Conservation (phyloP, 2,888 invertebrate genomes). For the Anaspis maculata region DNA sequence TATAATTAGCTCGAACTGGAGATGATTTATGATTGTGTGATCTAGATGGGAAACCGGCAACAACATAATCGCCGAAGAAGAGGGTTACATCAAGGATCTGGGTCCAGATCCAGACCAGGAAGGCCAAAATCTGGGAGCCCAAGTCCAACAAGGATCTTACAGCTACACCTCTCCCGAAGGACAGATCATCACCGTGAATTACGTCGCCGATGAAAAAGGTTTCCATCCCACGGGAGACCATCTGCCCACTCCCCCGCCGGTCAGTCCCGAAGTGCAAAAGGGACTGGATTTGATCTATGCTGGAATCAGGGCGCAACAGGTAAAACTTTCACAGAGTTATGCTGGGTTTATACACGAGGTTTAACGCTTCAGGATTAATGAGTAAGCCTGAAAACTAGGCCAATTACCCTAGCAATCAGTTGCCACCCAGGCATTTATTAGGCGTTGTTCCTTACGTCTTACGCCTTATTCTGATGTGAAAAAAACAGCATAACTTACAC, state of each 20-base stretch:
- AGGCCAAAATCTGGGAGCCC: slow-evolving; percentile 57
- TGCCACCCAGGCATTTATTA: no score
- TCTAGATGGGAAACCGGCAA: slow-evolving; percentile 74
- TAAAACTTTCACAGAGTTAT: no score
- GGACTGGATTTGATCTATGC: slow-evolving; percentile 81
- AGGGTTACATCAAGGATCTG: slow-evolving; percentile 61
- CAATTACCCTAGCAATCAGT: no score
- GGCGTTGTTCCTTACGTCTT: no score
- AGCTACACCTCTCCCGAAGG: slow-evolving; percentile 74
- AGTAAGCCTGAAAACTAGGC: no score
- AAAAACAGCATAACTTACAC: no score
- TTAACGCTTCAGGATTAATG: no score
- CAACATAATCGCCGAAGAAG: slow-evolving; percentile 70
- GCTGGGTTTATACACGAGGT: no score
- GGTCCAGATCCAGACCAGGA: slow-evolving; percentile 41
- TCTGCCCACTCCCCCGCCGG: slow-evolving; percentile 76
- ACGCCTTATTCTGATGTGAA: no score
- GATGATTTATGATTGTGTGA: background rate
- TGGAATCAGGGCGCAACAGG: slow-evolving; percentile 63
- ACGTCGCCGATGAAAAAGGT: slow-evolving; percentile 75
- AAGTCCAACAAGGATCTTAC: slow-evolving; percentile 73
- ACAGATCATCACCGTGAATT: slow-evolving; percentile 63
- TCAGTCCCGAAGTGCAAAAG: slow-evolving; percentile 77
- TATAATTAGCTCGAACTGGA: no score
- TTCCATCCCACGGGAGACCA: slow-evolving; percentile 76